Evolutionary conservation across 2,113 vertebrate species (phyloP), one percentile per base, ranked within the genome.

Genomic region (Xiphophorus hellerii): DNA sequence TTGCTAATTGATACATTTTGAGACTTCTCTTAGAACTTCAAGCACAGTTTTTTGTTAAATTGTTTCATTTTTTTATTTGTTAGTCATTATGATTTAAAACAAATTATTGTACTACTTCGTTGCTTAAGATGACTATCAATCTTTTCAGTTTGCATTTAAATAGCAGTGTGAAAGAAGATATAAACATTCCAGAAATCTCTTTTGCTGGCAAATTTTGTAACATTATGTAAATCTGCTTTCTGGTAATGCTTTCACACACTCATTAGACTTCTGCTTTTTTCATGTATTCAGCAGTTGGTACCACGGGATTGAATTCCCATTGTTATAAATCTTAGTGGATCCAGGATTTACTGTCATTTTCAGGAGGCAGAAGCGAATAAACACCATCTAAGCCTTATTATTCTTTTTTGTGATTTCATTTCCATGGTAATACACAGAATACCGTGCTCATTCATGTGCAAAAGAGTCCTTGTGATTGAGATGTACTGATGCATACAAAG

Each of bases 401-500:
- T 44, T 48, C 37, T 51, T 54, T 12, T 12, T 69, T 39, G 17
- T 60, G 12, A 30, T 25, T 78, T 67, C 14, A 71, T 81, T 83
- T 42, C 86, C 63, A 66, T 74, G 78, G 28, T 84, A 77, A 86
- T 74, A 58, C 66, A 31, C 28, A 33, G 37, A 83, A 68, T 78
- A 74, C 64, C 66, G 39, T 62, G 64, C 64, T 72, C 62, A 77
- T 79, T 77, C 71, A 61, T 76, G 82, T 63, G 62, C 25, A 73
- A 58, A 76, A 69, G 3, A 14, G 54, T 17, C 37, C 58, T 62
- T 64, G 73, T 66, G 64, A 31, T 73, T 0, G 62, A 66, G 68
- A 25, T 78, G 66, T 78, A 73, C 76, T 58, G 73, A 74, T 79
- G 81, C 71, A 81, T 78, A 78, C 80, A 83, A 30, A 87, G 62